Base-by-base conservation (phyloP, 2,113 vertebrate species). In the Cavia porcellus region DNA sequence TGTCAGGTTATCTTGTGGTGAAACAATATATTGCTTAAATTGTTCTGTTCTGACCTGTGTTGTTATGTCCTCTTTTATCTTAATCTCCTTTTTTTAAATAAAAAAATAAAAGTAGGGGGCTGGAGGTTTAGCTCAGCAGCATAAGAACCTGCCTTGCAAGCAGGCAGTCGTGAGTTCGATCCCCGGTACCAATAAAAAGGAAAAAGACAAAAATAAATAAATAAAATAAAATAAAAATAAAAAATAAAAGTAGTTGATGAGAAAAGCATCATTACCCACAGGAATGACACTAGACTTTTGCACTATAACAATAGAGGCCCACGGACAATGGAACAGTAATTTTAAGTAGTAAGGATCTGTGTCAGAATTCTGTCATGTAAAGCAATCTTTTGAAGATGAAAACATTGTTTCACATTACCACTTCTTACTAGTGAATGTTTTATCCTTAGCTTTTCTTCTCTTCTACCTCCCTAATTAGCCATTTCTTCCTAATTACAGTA, bases 191-290 rank as follows among this genome's bases (percentile, higher is more conserved):
- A 38, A 38, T 38, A 38, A 38, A 38, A 38, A 38, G 38, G 38
- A 38, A 38, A 38, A 38, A 38, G 38, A 38, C 38, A 38, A 38
- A 38, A 38, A 38, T 38, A 38, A 38, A 38, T 38, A 38, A 38
- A 38, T 38, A 38, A 38, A 38, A 38, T 38, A 38, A 38, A 38
- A 38, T 38, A 38, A 38, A 38, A 38, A 38, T 38, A 38, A 38
- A 55, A 87, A 94, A 77, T 72, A 55, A 87, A 94, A 77, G 15
- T 66, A 42, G 75, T 47, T 74, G 50, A 42, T 61, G 50, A 88
- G 92, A 81, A 75, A 55, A 25, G 35, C 61, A 79, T 38, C 61
- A 79, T 38, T 55, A 79, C 10, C 38, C 55, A 81, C 2, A 74
- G 30, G 35, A 59, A 64, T 47, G 30, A 84, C 24, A 62, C 5